phyloP scores from a whole-genome alignment of 2,797 vertebrate species.

The Lepilemur septentrionalis region DNA sequence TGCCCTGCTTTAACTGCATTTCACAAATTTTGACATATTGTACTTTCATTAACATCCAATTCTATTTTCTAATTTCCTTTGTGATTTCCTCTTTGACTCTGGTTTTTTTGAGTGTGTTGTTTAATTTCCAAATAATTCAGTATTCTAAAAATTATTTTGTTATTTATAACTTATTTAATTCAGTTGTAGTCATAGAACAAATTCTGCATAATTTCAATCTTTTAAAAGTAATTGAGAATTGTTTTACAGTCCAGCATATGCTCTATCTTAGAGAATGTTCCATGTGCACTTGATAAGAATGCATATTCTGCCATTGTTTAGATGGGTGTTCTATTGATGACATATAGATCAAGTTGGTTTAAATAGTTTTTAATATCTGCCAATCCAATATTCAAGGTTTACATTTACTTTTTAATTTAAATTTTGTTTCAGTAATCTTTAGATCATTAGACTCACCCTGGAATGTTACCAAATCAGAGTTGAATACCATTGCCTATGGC shows the following conservation, averaged over 20 bases:
- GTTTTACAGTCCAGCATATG: not conserved
- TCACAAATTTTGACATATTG: not conserved
- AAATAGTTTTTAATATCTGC: not conserved
- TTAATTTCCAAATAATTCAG: conserved; percentile 21
- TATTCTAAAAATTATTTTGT: not conserved
- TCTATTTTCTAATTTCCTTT: not conserved
- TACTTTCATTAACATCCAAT: not conserved
- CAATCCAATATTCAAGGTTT: conserved; percentile 1
- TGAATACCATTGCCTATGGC: not conserved
- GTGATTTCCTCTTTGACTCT: not conserved
- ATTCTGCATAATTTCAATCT: not conserved
- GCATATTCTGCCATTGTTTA: not conserved
- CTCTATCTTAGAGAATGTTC: not conserved
- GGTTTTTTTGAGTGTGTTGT: not conserved
- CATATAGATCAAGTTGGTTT: not conserved
- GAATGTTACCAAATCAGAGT: not conserved
- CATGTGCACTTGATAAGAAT: not conserved
- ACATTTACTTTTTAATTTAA: conserved; percentile 14
- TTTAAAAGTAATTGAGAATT: conserved; percentile 13
- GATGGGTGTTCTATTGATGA: not conserved
- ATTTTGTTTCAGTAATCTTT: conserved; percentile 28
- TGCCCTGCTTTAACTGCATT: not conserved
- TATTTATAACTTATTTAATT: conserved; percentile 12
- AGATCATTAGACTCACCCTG: not conserved
- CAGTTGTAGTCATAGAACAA: not conserved